These are phyloP conservation scores for Hemicrepidius hirtus DNA, from an alignment of 2,888 invertebrate species.

Conservation along the genomic window DNA sequence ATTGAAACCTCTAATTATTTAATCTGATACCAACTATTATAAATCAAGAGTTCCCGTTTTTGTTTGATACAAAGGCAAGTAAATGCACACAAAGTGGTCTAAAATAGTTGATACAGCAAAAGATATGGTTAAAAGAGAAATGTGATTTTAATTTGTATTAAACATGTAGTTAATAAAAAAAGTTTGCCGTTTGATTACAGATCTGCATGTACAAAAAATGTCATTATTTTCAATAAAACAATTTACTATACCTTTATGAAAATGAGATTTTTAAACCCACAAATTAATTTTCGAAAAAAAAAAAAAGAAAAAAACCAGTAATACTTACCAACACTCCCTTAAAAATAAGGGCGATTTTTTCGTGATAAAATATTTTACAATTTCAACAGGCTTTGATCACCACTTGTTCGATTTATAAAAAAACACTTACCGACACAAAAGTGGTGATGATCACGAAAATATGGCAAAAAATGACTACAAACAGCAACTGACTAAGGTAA, in stretches of 20 bases:
- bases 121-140: conserved; percentile 29
- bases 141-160: background rate
- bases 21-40: conserved; percentile 30
- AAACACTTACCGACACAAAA: conserved; percentile 54
- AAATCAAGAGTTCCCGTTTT: conserved; percentile 12
- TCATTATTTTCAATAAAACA: background rate
- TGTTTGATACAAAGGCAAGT: conserved; percentile 13
- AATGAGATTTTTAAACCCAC: conserved; percentile 24
- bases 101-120: conserved; percentile 37
- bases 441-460: conserved; percentile 44
- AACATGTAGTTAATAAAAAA: background rate
- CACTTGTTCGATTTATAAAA: conserved; percentile 56
- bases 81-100: conserved; percentile 24
- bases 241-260: background rate
- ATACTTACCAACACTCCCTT: conserved; percentile 35
- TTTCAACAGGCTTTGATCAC: conserved; percentile 43
- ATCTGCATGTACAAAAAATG: conserved; percentile 12
- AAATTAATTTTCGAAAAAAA: conserved; percentile 11
- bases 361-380: conserved; percentile 41
- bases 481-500: conserved; percentile 42
- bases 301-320: conserved; percentile 4
- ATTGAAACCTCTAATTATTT: conserved; percentile 39
- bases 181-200: background rate
- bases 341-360: conserved; percentile 31
- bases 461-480: conserved; percentile 47